A percentile compares a stretch with the other conserved stretches of the same genome.
These are phyloP conservation scores for Callionymus lyra DNA, from an alignment of 2,113 vertebrate genomes.

Conservation along the genomic window DNA sequence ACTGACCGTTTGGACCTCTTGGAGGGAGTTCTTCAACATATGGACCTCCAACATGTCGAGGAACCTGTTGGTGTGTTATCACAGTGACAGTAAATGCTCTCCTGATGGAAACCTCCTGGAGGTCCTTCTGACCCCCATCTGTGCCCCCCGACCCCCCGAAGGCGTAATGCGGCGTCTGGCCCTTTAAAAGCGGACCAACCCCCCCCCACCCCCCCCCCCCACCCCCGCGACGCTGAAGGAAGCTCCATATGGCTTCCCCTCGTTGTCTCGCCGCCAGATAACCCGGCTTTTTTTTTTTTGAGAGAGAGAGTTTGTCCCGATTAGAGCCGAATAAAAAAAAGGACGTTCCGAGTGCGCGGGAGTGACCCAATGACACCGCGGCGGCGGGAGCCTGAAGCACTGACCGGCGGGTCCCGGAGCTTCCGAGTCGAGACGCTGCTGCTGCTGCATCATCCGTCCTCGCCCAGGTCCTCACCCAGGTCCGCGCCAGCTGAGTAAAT, in stretches of 20 bases:
- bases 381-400: slow-evolving; percentile 10
- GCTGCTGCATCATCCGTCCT: slow-evolving; percentile 44
- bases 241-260: slow-evolving; percentile 46
- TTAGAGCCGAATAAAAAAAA: slow-evolving; percentile 10
- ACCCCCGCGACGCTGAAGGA: slow-evolving; percentile 27
- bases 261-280: slow-evolving; percentile 18
- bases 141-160: too few species aligned
- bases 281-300: slow-evolving; percentile 9
- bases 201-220: slow-evolving; percentile 3
- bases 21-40: too few species aligned
- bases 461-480: slow-evolving; percentile 46
- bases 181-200: slow-evolving; percentile 61
- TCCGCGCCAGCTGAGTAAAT: slow-evolving; percentile 60
- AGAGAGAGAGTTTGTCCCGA: slow-evolving; percentile 9
- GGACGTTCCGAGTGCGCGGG: slow-evolving; percentile 18
- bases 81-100: slow-evolving; percentile 22
- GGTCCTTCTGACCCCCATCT: slow-evolving; percentile 13
- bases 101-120: slow-evolving; percentile 27
- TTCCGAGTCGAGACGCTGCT: slow-evolving; percentile 25
- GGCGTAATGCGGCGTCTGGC: slow-evolving; percentile 44
- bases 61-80: slow-evolving; percentile 5
- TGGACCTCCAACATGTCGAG: neutral
- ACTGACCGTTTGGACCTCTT: too few species aligned
- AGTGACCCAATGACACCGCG: slow-evolving; percentile 41
- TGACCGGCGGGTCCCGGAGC: slow-evolving; percentile 4